Evolutionary conservation across 2,888 invertebrate species (phyloP), one percentile per base, ranked within the genome.

Genomic region (Synergus gifuensis): DNA sequence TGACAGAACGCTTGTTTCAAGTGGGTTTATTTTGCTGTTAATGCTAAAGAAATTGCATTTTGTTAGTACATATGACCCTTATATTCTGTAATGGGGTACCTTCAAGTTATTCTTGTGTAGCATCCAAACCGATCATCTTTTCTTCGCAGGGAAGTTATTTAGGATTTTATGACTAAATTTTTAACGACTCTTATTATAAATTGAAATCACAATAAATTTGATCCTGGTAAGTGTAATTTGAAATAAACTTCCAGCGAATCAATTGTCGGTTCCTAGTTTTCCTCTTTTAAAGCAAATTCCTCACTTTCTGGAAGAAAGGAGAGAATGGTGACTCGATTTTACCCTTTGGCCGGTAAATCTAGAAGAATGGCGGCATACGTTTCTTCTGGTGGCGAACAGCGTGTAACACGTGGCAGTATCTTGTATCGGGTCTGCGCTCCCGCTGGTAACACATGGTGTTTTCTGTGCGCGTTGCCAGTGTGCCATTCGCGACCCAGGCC

Each of bases 351-450:
- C 77, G 69, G 40, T 62, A 76, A 63, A 66, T 67, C 83, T 81
- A 84, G 83, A 87, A 85, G 87, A 87, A 88, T 87, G 87, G 86
- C 85, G 86, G 84, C 81, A 81, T 81, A 87, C 87, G 89, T 89
- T 90, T 88, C 90, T 90, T 88, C 89, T 90, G 90, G 91, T 91
- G 91, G 91, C 90, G 90, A 91, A 91, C 91, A 92, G 88, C 91
- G 89, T 92, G 91, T 92, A 90, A 91, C 91, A 91, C 91, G 92
- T 91, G 91, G 91, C 91, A 88, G 91, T 92, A 91, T 91, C 92
- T 92, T 92, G 91, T 92, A 92, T 92, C 91, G 89, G 86, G 85
- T 85, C 86, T 85, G 87, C 86, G 88, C 86, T 88, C 90, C 91
- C 87, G 91, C 91, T 90, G 91, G 87, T 90, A 88, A 87, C 90